Base-by-base conservation (phyloP, 2,113 vertebrate species). In the Tympanuchus pallidicinctus region DNA sequence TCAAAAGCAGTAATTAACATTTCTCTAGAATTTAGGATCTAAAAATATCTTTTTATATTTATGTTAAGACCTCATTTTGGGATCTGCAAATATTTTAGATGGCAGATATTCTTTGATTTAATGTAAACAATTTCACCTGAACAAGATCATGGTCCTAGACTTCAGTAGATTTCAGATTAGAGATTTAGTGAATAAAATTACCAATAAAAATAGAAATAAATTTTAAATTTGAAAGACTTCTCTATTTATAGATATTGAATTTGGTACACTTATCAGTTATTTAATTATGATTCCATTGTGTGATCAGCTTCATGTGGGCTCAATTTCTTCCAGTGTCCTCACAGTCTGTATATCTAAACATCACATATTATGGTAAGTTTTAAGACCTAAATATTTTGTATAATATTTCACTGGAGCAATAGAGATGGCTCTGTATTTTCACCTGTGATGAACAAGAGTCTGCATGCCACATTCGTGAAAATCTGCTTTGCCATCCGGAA, bases 1-100 rank as follows among this genome's bases (percentile, higher is more conserved):
- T 95, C 52, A 81, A 34, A 8, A 64, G 21, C n/a, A 82, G 50
- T 85, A 95, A 85, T 76, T 92, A 90, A 64, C 48, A 38, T 85
- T 93, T 67, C 10, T 4, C 42, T 77, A 83, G 72, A 89, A 95
- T 92, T 82, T 71, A 43, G 5, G 32, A 96, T 74, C 14, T 47
- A 57, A 74, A 73, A 22, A 81, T 77, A 22, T 4, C 11, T 7
- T 78, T 71, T 88, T 52, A 59, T 73, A 60, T 88, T 80, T 92
- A 48, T 66, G 32, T 80, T 93, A 88, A 79, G 63, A 73, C 15
- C 15, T 87, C 30, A 18, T 76, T 87, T 77, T 34, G 32, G 54
- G 19, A 82, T 70, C 54, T 67, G 36, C 2, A 93, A 61, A 66
- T 38, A 90, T 87, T 82, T 10, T 59, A 57, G 89, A 24, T 6